A percentile compares a stretch with the other conserved stretches of the same genome.
phyloP scores from a whole-genome alignment of 2,888 invertebrate species.

The Cheilosia grossa region DNA sequence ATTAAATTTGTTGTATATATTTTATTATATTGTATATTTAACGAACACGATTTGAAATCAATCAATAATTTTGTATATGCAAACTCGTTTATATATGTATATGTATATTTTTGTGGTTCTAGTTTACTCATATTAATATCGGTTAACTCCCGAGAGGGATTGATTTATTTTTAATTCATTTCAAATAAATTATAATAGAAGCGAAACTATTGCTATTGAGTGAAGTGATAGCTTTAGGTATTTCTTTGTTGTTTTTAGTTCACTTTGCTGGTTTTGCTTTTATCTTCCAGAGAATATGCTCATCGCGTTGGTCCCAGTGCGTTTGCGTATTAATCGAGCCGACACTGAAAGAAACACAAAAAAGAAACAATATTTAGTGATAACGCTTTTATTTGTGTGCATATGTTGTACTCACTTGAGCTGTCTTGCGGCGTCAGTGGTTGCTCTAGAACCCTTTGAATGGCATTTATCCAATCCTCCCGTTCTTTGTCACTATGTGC shows the following conservation, averaged over 20 bases:
- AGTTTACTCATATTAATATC: constrained; percentile 33
- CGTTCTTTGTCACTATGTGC: constrained; percentile 90
- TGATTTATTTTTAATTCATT: constrained; percentile 32
- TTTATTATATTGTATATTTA: constrained; percentile 39
- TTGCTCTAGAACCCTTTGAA: constrained; percentile 89
- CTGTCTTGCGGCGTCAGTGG: constrained; percentile 92
- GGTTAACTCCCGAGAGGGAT: constrained; percentile 26
- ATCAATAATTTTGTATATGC: constrained; percentile 58
- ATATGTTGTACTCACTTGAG: constrained; percentile 85
- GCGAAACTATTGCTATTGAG: constrained; percentile 66
- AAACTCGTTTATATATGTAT: constrained; percentile 37
- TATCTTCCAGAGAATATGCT: constrained; percentile 91
- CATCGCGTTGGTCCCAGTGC: constrained; percentile 89
- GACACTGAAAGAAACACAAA: constrained; percentile 85
- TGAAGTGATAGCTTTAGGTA: constrained; percentile 61
- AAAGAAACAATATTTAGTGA: too few species aligned
- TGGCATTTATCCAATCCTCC: constrained; percentile 91
- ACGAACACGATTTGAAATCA: constrained; percentile 70
- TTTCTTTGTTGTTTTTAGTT: constrained; percentile 16
- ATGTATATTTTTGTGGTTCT: constrained; percentile 45
- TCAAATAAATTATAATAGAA: constrained; percentile 67
- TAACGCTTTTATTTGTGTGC: not conserved
- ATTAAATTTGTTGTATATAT: constrained; percentile 23
- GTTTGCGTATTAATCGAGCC: constrained; percentile 88
- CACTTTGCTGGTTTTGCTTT: constrained; percentile 76